Percentiles rank a stretch among this genome's conserved stretches.
phyloP scores from a whole-genome alignment of 2,797 vertebrate genomes.

The Lophura swinhoii region DNA sequence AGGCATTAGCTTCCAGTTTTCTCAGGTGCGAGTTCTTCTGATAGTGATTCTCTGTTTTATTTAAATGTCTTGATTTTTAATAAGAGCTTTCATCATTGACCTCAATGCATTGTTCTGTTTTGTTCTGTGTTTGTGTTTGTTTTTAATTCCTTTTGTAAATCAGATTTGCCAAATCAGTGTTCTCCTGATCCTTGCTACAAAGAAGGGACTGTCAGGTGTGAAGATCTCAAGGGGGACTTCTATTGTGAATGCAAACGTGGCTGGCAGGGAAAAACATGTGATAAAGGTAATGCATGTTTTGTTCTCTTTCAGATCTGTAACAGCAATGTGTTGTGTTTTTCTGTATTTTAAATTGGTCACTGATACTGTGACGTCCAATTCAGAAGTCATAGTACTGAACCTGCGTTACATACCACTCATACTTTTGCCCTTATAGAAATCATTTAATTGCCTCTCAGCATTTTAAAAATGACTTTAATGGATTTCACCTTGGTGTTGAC shows the following conservation, averaged over 20 bases:
- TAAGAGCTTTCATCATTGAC: background rate
- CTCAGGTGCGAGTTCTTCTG: background rate
- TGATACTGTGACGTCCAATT: background rate
- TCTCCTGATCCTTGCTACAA: conserved; percentile 89
- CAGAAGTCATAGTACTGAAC: background rate
- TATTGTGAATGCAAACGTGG: conserved; percentile 91
- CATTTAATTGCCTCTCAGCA: background rate
- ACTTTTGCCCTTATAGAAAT: background rate
- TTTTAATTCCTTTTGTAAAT: background rate
- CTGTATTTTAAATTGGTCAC: background rate
- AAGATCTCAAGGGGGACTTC: conserved; percentile 92
- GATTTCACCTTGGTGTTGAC: background rate
- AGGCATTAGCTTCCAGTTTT: background rate
- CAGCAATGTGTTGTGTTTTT: background rate
- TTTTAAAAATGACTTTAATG: background rate
- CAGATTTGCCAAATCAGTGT: conserved; percentile 97
- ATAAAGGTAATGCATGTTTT: conserved; percentile 81
- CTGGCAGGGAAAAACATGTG: conserved; percentile 89
- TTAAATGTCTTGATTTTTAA: background rate
- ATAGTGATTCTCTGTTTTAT: background rate
- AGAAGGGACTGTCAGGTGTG: conserved; percentile 85
- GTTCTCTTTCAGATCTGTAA: background rate
- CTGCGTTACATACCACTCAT: accelerated
- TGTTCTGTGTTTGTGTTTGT: background rate
- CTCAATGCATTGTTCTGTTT: background rate